Conservation (phyloP, 2,113 vertebrate species). For the Gallinago jamesoni region DNA sequence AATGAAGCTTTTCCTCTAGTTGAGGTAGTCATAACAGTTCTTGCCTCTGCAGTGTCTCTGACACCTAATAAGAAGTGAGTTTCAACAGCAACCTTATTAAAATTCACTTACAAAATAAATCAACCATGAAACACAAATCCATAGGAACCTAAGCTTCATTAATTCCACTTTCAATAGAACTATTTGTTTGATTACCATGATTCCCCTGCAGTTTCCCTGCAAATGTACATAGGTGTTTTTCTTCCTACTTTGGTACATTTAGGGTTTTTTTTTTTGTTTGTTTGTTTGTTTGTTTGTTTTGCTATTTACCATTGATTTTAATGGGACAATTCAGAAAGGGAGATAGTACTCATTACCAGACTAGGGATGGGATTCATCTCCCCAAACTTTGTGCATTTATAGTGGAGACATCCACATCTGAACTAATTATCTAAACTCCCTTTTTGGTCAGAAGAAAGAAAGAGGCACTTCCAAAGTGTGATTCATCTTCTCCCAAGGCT, state of each 20-base stretch:
- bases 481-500: conserved; percentile 26
- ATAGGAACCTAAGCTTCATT: conserved; percentile 37
- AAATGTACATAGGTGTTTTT: background rate
- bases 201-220: background rate
- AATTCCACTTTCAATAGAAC: conserved; percentile 12
- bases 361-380: background rate
- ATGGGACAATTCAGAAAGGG: background rate
- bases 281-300: background rate
- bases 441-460: background rate
- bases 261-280: no score
- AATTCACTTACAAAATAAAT: conserved; percentile 50
- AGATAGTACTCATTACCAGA: background rate
- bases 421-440: background rate
- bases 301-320: background rate
- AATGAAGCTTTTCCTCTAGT: background rate
- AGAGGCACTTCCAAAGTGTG: background rate
- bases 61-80: background rate
- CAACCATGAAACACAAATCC: conserved; percentile 40
- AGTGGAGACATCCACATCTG: background rate
- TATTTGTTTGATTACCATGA: background rate
- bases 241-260: background rate
- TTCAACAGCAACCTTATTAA: conserved; percentile 27
- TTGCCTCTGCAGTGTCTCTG: background rate
- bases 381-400: background rate
- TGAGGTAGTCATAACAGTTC: background rate